These are phyloP conservation scores for Drosophila subobscura DNA, from an alignment of 1,140 invertebrate genomes.

Conservation along the genomic window DNA sequence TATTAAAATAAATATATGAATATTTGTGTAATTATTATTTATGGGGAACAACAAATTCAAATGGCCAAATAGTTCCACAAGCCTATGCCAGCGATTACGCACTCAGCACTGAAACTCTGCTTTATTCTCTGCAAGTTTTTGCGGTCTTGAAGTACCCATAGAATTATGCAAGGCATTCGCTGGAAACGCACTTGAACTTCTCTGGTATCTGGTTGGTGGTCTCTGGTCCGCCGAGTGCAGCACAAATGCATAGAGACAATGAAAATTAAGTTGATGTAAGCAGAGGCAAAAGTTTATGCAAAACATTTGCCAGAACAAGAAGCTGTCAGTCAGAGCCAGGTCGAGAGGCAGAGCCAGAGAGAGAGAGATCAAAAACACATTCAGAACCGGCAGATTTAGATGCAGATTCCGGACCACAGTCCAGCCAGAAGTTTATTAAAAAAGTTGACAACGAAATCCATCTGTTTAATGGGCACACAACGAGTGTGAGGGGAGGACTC, in stretches of 20 bases:
- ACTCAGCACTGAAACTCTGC: slow-evolving; percentile 52
- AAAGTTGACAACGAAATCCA: slow-evolving; percentile 77
- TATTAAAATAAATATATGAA: slow-evolving; percentile 14
- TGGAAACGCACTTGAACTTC: slow-evolving; percentile 77
- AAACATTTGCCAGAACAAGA: slow-evolving; percentile 55
- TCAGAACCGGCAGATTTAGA: slow-evolving; percentile 16
- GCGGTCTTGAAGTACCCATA: slow-evolving; percentile 48
- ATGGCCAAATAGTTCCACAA: slow-evolving; percentile 17
- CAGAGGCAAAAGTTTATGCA: slow-evolving; percentile 60
- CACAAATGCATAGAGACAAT: slow-evolving; percentile 80
- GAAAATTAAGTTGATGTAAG: slow-evolving; percentile 73
- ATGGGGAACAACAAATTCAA: slow-evolving; percentile 34
- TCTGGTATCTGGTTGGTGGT: slow-evolving; percentile 31
- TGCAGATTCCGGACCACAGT: too few relatives aligned
- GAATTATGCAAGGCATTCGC: slow-evolving; percentile 61
- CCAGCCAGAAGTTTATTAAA: slow-evolving; percentile 48
- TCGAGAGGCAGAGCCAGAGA: slow-evolving; percentile 32
- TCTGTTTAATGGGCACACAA: slow-evolving; percentile 71
- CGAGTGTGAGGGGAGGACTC: slow-evolving; percentile 9
- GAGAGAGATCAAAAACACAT: slow-evolving; percentile 19
- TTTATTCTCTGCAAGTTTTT: slow-evolving; percentile 25
- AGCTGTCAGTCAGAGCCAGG: slow-evolving; percentile 45
- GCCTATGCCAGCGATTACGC: not conserved
- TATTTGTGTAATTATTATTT: slow-evolving; percentile 73
- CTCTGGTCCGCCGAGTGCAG: slow-evolving; percentile 57